These are phyloP conservation scores for Meteorus cinctellus DNA, from an alignment of 2,888 invertebrate genomes.

Conservation along the genomic window DNA sequence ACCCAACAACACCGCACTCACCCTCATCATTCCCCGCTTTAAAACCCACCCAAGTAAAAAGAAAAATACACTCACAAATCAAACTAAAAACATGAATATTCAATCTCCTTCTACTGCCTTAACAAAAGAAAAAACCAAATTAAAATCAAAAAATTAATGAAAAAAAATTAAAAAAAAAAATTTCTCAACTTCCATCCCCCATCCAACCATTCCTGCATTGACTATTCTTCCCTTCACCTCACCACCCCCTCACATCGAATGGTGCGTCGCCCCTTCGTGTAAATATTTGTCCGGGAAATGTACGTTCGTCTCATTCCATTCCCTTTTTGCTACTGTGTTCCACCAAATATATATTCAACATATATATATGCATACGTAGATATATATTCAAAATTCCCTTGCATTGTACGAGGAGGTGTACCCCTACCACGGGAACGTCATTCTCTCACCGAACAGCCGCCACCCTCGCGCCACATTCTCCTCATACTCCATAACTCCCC, in stretches of 20 bases:
- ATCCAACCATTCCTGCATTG: conserved; percentile 8
- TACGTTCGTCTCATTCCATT: conserved; percentile 57
- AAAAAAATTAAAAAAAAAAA: neutral
- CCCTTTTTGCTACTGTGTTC: conserved; percentile 43
- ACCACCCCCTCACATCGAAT: conserved; percentile 26
- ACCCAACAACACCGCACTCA: neutral
- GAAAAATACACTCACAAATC: conserved; percentile 66
- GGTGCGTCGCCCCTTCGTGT: conserved; percentile 51
- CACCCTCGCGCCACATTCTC: conserved; percentile 14
- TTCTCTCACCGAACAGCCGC: conserved; percentile 19
- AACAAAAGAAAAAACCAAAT: neutral
- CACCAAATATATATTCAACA: conserved; percentile 31
- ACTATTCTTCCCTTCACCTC: conserved; percentile 23
- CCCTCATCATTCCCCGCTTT: conserved; percentile 27
- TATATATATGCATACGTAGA: neutral
- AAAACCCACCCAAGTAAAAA: conserved; percentile 56
- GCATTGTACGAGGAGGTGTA: conserved; percentile 36
- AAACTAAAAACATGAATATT: conserved; percentile 66
- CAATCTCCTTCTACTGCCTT: conserved; percentile 56
- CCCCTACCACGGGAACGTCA: conserved; percentile 6
- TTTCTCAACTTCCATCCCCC: neutral
- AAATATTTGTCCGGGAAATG: conserved; percentile 68
- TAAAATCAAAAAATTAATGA: neutral
- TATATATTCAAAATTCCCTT: conserved; percentile 24
- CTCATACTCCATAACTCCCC: neutral